Base-by-base conservation (phyloP, 2,888 invertebrate species). In the Dyspetes luteomarginatus region DNA sequence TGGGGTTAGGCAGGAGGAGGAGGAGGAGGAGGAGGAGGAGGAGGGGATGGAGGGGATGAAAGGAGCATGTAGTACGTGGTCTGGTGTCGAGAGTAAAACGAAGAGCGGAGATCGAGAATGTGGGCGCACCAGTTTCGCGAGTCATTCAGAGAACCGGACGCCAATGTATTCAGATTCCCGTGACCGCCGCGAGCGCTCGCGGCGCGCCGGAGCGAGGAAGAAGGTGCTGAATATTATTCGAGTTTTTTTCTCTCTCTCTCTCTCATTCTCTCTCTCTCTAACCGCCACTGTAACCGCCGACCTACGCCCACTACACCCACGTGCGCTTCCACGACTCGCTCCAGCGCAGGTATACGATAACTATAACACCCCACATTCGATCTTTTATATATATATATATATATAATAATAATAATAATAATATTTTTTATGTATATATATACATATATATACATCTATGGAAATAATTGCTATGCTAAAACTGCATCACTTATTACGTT, bases 71-170 rank as follows among this genome's bases (percentile, higher is more conserved):
- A 36, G 36, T 36, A 36, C 36, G 36, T 36, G 36, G n/a, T n/a
- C 19, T 17, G 48, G 48, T 17, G 48, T 17, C 48, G 48, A 48
- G 15, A 17, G 36, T n/a, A 12, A 36, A 15, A 48, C 48, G 48
- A 48, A 48, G 48, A 48, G 48, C 48, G 75, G 65, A 77, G 81
- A 52, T 62, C 58, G 84, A 85, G 87, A 88, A 89, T 89, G 88
- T 89, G 89, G 89, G 89, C 88, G 86, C 86, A 88, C 88, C 85
- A 88, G 88, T 89, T 89, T 88, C 82, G 83, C 86, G 85, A 87
- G 84, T 88, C 86, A 86, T 88, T 88, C 81, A 87, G 76, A 74
- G 82, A 86, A 85, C 82, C 79, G 77, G 82, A 71, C 81, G 73
- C 62, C 78, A 81, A 81, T 50, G 30, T 58, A 85, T 87, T 83